A percentile compares a stretch with the other conserved stretches of the same genome.
phyloP scores from a whole-genome alignment of 2,888 invertebrate species.

The Octonoba sinensis region DNA sequence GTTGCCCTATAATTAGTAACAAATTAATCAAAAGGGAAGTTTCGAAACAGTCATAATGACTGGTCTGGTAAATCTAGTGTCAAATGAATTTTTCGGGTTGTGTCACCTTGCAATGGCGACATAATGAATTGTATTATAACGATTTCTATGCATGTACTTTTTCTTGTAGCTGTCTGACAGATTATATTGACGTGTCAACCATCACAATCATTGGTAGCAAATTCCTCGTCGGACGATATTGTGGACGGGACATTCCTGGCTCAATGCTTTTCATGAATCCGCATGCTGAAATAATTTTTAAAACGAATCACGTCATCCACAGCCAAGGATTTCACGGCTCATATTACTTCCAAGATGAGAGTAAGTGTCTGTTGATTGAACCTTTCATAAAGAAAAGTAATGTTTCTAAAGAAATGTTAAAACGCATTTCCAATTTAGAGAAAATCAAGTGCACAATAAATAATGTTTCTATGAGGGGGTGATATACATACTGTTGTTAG shows the following conservation, averaged over 20 bases:
- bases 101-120: no score
- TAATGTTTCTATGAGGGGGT: no score
- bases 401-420: neutral
- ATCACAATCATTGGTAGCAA: constrained; percentile 68
- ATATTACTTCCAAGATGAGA: constrained; percentile 70
- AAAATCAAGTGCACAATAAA: neutral
- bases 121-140: no score
- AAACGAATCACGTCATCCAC: constrained; percentile 69
- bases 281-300: constrained; percentile 69
- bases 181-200: constrained; percentile 70
- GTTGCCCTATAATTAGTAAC: no score
- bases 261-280: constrained; percentile 70
- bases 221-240: constrained; percentile 69
- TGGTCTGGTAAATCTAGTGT: no score
- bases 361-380: constrained; percentile 62
- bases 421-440: neutral
- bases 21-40: no score
- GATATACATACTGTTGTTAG: no score
- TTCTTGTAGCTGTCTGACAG: constrained; percentile 69
- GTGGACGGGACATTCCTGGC: constrained; percentile 68
- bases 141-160: no score
- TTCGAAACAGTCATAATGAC: no score
- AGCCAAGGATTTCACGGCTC: constrained; percentile 69
- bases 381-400: no score
- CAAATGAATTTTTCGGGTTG: no score